Evolutionary conservation across 2,797 vertebrate genomes (phyloP).

Genomic region (Sebastiscus tertius): DNA sequence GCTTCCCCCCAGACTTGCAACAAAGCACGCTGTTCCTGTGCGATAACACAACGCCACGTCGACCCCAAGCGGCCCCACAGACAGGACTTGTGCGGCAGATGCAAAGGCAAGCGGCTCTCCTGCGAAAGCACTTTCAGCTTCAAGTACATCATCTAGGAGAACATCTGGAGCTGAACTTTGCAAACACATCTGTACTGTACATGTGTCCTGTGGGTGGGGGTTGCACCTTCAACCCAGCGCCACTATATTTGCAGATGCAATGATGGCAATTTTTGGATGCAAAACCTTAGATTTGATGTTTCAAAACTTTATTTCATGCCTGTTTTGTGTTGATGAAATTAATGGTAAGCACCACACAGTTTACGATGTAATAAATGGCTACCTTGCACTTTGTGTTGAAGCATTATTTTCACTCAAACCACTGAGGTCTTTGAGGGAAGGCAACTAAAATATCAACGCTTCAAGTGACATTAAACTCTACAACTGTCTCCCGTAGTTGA

Average conservation of each 20-base stretch:
- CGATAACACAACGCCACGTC: slow-evolving; percentile 91
- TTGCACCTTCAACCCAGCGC: too few relatives aligned
- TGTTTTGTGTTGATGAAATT: slow-evolving; percentile 66
- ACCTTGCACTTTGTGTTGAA: slow-evolving; percentile 59
- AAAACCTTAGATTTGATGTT: slow-evolving; percentile 34
- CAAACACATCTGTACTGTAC: too few relatives aligned
- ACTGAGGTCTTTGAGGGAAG: neutral
- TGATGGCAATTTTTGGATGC: slow-evolving; percentile 19
- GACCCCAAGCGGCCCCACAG: slow-evolving; percentile 96
- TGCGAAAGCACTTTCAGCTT: slow-evolving; percentile 99
- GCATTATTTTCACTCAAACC: neutral
- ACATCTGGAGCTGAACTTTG: slow-evolving; percentile 10
- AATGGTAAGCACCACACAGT: slow-evolving; percentile 36
- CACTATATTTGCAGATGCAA: slow-evolving; percentile 1
- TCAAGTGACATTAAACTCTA: neutral
- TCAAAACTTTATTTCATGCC: slow-evolving; percentile 60
- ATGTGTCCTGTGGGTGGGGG: too few relatives aligned
- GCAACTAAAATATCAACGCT: neutral
- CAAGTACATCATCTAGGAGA: slow-evolving; percentile 94
- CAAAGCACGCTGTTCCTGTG: slow-evolving; percentile 91
- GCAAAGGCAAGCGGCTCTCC: slow-evolving; percentile 96
- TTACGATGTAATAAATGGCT: slow-evolving; percentile 71
- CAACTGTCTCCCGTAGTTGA: neutral
- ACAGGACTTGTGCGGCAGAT: slow-evolving; percentile 96
- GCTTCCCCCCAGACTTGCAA: slow-evolving; percentile 84